Evolutionary conservation across 2,797 vertebrate genomes (phyloP).

Genomic region (Dicrostonyx torquatus): DNA sequence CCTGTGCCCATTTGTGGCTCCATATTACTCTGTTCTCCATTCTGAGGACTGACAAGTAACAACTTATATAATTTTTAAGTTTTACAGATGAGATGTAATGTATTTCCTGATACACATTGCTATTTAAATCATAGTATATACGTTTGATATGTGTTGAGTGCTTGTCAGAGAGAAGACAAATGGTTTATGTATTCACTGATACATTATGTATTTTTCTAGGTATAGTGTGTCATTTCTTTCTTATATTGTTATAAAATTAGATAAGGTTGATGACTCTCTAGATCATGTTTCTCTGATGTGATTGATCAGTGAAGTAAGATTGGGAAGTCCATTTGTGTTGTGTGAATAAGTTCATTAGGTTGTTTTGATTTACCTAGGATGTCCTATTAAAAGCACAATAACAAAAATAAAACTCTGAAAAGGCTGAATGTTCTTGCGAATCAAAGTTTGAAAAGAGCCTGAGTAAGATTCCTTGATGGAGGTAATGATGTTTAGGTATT

Average conservation of each 20-base stretch:
- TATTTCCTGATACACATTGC: background rate
- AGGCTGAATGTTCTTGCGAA: conserved; percentile 3
- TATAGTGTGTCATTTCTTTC: background rate
- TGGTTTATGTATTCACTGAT: background rate
- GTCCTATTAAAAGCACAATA: conserved; percentile 35
- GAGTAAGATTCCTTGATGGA: background rate
- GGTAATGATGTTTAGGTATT: conserved; percentile 4
- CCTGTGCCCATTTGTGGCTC: background rate
- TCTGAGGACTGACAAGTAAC: background rate
- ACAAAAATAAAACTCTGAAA: conserved; percentile 40
- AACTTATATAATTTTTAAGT: conserved; percentile 31
- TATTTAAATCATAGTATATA: background rate
- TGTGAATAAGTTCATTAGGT: conserved; percentile 48
- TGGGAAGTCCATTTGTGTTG: background rate
- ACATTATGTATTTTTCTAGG: background rate
- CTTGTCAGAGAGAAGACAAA: background rate
- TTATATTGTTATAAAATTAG: conserved; percentile 10
- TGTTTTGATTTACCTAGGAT: background rate
- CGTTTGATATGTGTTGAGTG: background rate
- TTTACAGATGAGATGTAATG: conserved; percentile 27
- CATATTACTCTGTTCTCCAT: background rate
- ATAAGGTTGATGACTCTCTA: background rate
- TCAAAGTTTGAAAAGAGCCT: conserved; percentile 42
- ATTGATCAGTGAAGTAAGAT: background rate
- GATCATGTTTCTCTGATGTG: background rate